Evolutionary conservation across 2,797 vertebrate species (phyloP).

Genomic region (Chelidonichthys spinosus): DNA sequence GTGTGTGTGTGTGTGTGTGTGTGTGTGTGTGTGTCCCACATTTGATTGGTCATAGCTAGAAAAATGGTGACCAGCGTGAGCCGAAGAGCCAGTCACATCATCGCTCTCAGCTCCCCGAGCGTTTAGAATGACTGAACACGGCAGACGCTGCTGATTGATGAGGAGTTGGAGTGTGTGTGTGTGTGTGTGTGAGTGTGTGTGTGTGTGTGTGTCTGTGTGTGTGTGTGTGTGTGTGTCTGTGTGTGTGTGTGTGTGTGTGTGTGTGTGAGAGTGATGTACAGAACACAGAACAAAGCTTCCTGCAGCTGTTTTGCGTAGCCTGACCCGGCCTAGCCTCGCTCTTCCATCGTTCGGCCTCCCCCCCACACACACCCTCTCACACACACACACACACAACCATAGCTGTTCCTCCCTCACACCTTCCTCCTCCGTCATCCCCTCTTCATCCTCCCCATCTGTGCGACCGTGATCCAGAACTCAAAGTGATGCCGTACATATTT

Average conservation of each 20-base stretch:
- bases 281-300: slow-evolving; percentile 67
- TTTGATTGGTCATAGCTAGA: slow-evolving; percentile 43
- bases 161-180: background rate
- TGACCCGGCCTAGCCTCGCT: slow-evolving; percentile 63
- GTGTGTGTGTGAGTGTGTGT: background rate
- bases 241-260: slow-evolving; percentile 4
- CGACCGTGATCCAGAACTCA: slow-evolving; percentile 9
- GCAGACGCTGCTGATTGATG: slow-evolving; percentile 49
- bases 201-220: slow-evolving; percentile 8
- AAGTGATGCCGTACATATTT: slow-evolving; percentile 8
- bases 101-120: slow-evolving; percentile 31
- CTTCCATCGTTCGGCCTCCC: slow-evolving; percentile 19
- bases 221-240: slow-evolving; percentile 26
- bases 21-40: slow-evolving; percentile 15
- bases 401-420: slow-evolving; percentile 14
- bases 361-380: background rate
- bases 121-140: slow-evolving; percentile 48
- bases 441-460: slow-evolving; percentile 35
- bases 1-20: slow-evolving; percentile 26
- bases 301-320: slow-evolving; percentile 58
- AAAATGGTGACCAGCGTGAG: slow-evolving; percentile 47
- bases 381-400: background rate
- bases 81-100: slow-evolving; percentile 43
- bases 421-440: slow-evolving; percentile 12
- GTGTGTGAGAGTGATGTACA: slow-evolving; percentile 35